A percentile compares a stretch with the other conserved stretches of the same genome.
Conservation (phyloP, 2,113 vertebrate species). For the Upupa epops region DNA sequence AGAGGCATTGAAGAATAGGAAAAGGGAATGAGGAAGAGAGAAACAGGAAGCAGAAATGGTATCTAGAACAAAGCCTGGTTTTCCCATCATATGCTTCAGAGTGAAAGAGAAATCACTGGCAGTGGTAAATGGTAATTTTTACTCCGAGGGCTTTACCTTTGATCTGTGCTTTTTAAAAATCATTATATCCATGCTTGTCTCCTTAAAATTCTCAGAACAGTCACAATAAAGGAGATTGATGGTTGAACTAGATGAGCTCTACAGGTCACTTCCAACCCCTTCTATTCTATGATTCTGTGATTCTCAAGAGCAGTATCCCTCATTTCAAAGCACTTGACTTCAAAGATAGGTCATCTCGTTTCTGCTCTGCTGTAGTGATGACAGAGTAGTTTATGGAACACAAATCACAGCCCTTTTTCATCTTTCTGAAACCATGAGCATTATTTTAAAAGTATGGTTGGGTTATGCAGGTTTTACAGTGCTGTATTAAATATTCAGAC, state of each 20-base stretch:
- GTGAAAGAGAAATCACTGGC: not conserved
- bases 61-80: not conserved
- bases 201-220: not conserved
- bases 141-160: not conserved
- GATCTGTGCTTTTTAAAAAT: not conserved
- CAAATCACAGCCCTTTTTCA: not conserved
- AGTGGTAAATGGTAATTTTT: not conserved
- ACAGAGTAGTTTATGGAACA: not conserved
- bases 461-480: not conserved
- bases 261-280: no score
- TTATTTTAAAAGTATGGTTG: constrained; percentile 7
- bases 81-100: not conserved
- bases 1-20: not conserved
- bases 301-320: not conserved
- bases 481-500: constrained; percentile 14
- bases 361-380: not conserved
- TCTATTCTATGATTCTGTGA: not conserved
- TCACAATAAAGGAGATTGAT: not conserved
- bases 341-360: not conserved
- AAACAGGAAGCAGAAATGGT: not conserved
- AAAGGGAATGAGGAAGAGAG: not conserved
- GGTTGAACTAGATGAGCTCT: no score
- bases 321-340: not conserved
- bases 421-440: not conserved
- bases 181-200: not conserved